A percentile compares a stretch with the other conserved stretches of the same genome.
Evolutionary conservation across 2,888 invertebrate species (phyloP).

Genomic region (Eilema sororculum): DNA sequence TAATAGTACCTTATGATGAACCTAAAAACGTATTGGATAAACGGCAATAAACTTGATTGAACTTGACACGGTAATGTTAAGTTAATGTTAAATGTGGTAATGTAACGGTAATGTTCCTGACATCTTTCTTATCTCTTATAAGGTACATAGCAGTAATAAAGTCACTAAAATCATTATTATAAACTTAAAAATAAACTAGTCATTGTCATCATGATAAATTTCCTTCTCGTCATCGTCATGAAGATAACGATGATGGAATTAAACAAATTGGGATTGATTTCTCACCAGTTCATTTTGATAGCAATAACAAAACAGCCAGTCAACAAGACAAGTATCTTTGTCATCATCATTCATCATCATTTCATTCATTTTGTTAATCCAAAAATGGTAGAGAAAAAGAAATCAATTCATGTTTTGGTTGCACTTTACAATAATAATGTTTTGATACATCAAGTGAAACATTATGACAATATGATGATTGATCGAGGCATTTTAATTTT

Average conservation of each 20-base stretch:
- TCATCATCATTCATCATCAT: neutral
- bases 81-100: no score
- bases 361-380: neutral
- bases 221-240: neutral
- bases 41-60: neutral
- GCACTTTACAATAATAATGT: no score
- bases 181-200: neutral
- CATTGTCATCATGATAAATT: neutral
- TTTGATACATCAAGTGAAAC: neutral
- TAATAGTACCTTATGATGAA: no score
- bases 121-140: neutral
- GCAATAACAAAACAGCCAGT: neutral
- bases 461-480: neutral
- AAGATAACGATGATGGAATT: neutral
- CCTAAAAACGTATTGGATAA: no score
- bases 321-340: neutral
- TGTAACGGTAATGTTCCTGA: no score
- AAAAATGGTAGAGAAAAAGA: neutral
- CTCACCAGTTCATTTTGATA: neutral
- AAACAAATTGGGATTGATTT: neutral
- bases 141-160: neutral
- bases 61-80: no score
- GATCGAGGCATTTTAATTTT: neutral
- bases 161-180: neutral
- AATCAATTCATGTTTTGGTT: neutral